Percentiles rank a stretch among this genome's conserved stretches.
Evolutionary conservation across 23 tunicate species (phyloP).

Genomic region (Halocynthia aurantium): DNA sequence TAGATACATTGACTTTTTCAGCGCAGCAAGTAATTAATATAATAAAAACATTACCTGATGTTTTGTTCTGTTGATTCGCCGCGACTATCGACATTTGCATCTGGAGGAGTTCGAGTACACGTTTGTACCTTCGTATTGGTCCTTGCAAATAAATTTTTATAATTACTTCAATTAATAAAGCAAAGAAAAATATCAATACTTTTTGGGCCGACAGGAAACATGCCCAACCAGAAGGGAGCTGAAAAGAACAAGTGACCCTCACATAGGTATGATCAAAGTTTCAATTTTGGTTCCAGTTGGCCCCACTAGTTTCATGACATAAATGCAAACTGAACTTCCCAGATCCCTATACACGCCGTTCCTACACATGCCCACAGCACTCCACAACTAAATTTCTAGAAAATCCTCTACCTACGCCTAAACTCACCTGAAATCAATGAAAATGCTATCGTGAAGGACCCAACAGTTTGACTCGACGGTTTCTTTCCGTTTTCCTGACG

Average conservation of each 20-base stretch:
- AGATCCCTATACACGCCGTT: neutral
- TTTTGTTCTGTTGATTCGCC: constrained; percentile 44
- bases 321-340: too few relatives aligned
- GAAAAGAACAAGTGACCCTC: too few relatives aligned
- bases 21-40: too few relatives aligned
- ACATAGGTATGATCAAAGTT: too few relatives aligned
- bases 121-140: constrained; percentile 60
- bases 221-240: too few relatives aligned
- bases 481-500: neutral
- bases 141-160: constrained; percentile 17
- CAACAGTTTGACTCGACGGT: constrained; percentile 11
- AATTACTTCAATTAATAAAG: too few relatives aligned
- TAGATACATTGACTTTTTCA: too few relatives aligned
- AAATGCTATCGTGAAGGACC: constrained; percentile 61
- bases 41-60: constrained; percentile 33
- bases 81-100: constrained; percentile 56
- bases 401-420: neutral
- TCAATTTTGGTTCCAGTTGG: too few relatives aligned
- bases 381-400: neutral
- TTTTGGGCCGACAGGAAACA: too few relatives aligned
- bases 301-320: too few relatives aligned
- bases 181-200: too few relatives aligned
- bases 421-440: constrained; percentile 68
- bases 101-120: constrained; percentile 80
- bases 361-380: neutral